Evolutionary conservation across 2,113 vertebrate species (phyloP).

Genomic region (Crotalus viridis): DNA sequence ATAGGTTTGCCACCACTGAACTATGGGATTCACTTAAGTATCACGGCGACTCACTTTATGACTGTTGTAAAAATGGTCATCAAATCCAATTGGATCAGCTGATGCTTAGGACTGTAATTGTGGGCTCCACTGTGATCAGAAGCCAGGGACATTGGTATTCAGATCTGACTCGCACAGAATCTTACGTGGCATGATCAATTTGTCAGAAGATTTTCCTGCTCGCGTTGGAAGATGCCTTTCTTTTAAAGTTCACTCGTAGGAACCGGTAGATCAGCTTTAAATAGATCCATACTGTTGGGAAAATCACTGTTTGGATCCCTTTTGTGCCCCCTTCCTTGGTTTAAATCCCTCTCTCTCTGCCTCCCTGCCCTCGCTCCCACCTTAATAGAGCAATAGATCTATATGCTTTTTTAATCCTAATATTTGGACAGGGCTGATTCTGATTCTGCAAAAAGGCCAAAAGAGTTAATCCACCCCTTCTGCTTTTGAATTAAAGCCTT

Average conservation of each 20-base stretch:
- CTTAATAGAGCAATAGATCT: background rate
- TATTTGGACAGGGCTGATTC: background rate
- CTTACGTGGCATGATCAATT: background rate
- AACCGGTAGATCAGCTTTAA: background rate
- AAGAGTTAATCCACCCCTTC: background rate
- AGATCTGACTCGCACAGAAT: background rate
- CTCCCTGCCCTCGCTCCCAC: background rate
- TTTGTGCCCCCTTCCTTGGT: background rate
- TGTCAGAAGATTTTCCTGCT: background rate
- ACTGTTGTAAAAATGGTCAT: background rate
- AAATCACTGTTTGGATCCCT: background rate
- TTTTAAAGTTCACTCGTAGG: background rate
- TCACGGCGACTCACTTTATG: background rate
- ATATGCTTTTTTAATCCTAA: background rate
- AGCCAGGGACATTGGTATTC: background rate
- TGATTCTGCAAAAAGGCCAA: background rate
- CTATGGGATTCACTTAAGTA: no score
- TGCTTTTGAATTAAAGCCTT: background rate
- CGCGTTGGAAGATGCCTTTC: background rate
- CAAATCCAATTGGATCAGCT: no score
- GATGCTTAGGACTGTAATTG: background rate
- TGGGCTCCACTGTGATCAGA: background rate
- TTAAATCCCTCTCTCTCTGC: background rate
- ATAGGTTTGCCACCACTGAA: no score
- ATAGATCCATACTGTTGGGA: background rate